These are phyloP conservation scores for Furcifer pardalis DNA, from an alignment of 2,797 vertebrate genomes.

Conservation along the genomic window DNA sequence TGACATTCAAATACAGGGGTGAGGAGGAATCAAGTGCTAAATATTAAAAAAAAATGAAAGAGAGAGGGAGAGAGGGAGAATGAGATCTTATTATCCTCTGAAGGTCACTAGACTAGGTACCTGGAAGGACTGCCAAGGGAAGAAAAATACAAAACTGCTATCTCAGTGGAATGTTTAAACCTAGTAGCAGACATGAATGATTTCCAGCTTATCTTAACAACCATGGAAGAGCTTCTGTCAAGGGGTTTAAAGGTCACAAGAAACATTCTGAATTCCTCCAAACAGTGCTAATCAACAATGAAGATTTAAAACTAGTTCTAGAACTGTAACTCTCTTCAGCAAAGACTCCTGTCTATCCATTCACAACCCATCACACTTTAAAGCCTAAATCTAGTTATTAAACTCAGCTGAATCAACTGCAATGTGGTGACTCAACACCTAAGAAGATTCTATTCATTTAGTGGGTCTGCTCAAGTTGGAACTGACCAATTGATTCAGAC, in stretches of 20 bases:
- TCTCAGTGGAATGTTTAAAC: slow-evolving; percentile 31
- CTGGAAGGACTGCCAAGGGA: slow-evolving; percentile 43
- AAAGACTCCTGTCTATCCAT: not conserved
- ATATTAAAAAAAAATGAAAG: slow-evolving; percentile 11
- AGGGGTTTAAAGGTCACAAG: slow-evolving; percentile 41
- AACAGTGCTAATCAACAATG: not conserved
- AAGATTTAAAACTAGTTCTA: slow-evolving; percentile 16
- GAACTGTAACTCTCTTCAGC: not conserved
- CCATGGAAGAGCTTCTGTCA: slow-evolving; percentile 8
- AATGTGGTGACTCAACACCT: too few relatives aligned
- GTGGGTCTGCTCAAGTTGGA: too few relatives aligned
- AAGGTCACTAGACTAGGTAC: slow-evolving; percentile 44
- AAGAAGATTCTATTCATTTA: too few relatives aligned
- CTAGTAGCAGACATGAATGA: slow-evolving; percentile 22
- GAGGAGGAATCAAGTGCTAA: not conserved
- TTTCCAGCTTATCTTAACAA: slow-evolving; percentile 49
- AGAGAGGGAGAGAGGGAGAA: too few relatives aligned
- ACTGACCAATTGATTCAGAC: too few relatives aligned
- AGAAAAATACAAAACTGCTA: slow-evolving; percentile 39
- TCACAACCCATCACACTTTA: not conserved
- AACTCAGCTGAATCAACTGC: too few relatives aligned
- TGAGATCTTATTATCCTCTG: not conserved
- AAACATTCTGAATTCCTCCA: slow-evolving; percentile 35
- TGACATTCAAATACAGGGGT: slow-evolving; percentile 3
- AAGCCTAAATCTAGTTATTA: not conserved